A percentile compares a stretch with the other conserved stretches of the same genome.
These are phyloP conservation scores for Armadillidium nasatum DNA, from an alignment of 1,140 invertebrate species.

Conservation along the genomic window DNA sequence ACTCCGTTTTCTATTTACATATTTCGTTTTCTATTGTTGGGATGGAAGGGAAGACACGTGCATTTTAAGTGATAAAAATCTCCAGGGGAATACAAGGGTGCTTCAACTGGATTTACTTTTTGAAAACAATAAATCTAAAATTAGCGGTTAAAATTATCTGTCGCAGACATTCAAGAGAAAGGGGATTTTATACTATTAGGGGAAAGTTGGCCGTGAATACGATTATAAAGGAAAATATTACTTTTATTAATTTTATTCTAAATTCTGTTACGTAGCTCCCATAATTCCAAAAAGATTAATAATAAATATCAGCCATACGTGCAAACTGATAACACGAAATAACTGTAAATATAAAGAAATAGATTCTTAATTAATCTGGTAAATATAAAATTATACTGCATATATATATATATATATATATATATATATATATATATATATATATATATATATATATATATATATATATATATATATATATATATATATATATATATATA, in stretches of 20 bases:
- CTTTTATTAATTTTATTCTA: too few species aligned
- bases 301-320: too few species aligned
- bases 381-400: too few species aligned
- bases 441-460: too few species aligned
- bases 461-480: too few species aligned
- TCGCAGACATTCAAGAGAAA: conserved; percentile 2
- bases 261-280: too few species aligned
- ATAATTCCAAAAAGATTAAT: too few species aligned
- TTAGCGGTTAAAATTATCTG: conserved; percentile 7
- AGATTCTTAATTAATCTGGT: too few species aligned
- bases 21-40: too few species aligned
- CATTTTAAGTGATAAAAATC: neutral
- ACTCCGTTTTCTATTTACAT: neutral
- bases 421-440: neutral
- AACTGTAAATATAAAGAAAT: too few species aligned
- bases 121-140: conserved; percentile 9
- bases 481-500: too few species aligned
- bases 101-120: neutral
- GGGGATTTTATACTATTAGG: neutral
- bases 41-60: neutral
- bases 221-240: neutral
- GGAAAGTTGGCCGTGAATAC: neutral
- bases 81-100: neutral
- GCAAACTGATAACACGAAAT: too few species aligned
- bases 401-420: neutral